phyloP scores from a whole-genome alignment of 2,797 vertebrate species.

The Pangasius krempfi region DNA sequence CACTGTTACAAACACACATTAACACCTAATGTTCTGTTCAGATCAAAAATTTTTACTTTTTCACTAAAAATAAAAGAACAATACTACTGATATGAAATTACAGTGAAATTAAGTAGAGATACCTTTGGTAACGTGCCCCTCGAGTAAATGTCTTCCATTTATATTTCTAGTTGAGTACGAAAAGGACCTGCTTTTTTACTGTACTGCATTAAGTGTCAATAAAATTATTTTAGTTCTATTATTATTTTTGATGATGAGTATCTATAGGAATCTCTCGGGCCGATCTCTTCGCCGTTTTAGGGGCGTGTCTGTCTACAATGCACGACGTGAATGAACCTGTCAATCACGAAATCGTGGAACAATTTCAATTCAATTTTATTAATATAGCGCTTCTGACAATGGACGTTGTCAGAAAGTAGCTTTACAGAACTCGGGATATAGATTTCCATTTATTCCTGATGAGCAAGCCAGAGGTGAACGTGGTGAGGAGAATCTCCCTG shows the following conservation, averaged over 20 bases:
- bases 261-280: background rate
- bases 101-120: background rate
- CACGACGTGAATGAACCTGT: too few species aligned
- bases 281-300: background rate
- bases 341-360: too few species aligned
- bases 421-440: too few species aligned
- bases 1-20: background rate
- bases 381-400: too few species aligned
- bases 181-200: background rate
- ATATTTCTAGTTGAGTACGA: too few species aligned
- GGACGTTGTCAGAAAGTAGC: too few species aligned
- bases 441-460: too few species aligned
- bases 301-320: background rate
- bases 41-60: background rate
- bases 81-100: background rate
- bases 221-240: background rate
- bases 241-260: background rate
- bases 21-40: background rate
- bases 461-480: too few species aligned
- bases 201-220: background rate
- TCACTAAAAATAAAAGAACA: background rate
- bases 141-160: background rate
- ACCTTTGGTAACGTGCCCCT: background rate
- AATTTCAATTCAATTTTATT: too few species aligned
- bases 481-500: too few species aligned